Evolutionary conservation across 2,888 invertebrate species (phyloP), one percentile per base, ranked within the genome.

Genomic region (Leptopterna dolabrata): DNA sequence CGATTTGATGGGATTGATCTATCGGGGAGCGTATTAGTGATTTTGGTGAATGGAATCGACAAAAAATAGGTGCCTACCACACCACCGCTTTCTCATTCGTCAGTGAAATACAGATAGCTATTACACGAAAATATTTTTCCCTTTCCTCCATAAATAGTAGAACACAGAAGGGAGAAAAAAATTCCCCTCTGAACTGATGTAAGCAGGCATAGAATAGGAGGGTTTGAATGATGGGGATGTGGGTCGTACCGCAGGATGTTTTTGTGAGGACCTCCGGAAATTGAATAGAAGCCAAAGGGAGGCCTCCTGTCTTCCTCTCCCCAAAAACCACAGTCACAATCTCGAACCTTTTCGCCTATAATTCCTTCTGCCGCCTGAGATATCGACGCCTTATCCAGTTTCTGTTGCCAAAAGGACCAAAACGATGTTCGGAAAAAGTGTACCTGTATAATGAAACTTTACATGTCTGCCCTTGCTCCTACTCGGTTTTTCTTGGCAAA

Each of bases 271-370:
- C 70, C 83, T 30, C 70, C 24, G 83, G 70, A 83, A 83, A 70
- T 83, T 83, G 83, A 83, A 83, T 70, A 19, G 70, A 70, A 83
- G 83, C 83, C 83, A 83, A 83, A 78, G 78, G 78, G n/a, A 27
- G 45, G 43, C 76, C 70, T 13, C 76, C 36, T 76, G 43, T 43
- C 36, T 29, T 41, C 43, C 14, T 51, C 45, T 55, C 81, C 41
- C 47, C 55, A 27, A 55, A 41, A 41, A 63, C 63, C 63, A 19
- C 2, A n/a, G 19, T 63, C 63, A 24, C 19, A 11, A 9, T 19
- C 19, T 19, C 27, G 63, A 27, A 24, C 19, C 63, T 27, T 63
- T 63, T 63, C 24, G 63, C 63, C 27, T 24, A 63, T 63, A 63
- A 63, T 63, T 51, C n/a, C 19, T 19, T 27, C 13, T 63, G 19